A percentile compares a stretch with the other conserved stretches of the same genome.
Conservation (phyloP, 2,888 invertebrate species). For the Polydrusus cervinus region DNA sequence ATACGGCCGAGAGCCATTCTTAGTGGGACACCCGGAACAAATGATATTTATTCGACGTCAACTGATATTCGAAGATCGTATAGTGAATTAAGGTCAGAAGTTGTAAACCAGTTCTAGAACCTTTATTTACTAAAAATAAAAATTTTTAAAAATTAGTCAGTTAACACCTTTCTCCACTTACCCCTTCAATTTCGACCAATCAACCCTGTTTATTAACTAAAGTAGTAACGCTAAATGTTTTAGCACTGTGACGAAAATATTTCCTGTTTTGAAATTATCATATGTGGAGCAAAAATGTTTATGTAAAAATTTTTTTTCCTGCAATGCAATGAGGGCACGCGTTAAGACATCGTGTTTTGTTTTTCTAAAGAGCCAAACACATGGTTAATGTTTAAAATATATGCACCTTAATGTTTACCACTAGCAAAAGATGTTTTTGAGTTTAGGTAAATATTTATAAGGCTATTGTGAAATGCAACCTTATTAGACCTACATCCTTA, state of each 20-base stretch:
- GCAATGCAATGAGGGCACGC: slow-evolving; percentile 33
- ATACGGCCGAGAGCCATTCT: no score
- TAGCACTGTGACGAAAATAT: slow-evolving; percentile 14
- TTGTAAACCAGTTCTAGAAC: no score
- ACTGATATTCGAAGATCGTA: no score
- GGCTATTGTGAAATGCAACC: slow-evolving; percentile 30
- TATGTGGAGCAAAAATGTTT: slow-evolving; percentile 40
- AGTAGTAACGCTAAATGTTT: neutral
- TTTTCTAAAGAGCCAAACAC: slow-evolving; percentile 37
- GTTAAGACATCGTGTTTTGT: slow-evolving; percentile 14
- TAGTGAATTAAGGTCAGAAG: no score
- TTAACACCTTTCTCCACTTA: no score
- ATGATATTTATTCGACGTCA: no score
- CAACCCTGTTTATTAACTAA: neutral
- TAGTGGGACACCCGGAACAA: no score
- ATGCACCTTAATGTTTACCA: slow-evolving; percentile 24
- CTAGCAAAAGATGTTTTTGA: slow-evolving; percentile 27
- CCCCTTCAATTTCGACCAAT: no score
- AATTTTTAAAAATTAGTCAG: no score
- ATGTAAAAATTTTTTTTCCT: slow-evolving; percentile 37
- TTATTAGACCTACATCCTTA: slow-evolving; percentile 25
- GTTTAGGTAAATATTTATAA: slow-evolving; percentile 41
- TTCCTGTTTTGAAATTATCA: slow-evolving; percentile 38
- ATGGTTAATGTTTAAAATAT: slow-evolving; percentile 42
- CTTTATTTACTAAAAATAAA: no score